Conservation (phyloP, 1,140 invertebrate genomes). For the Drosophila bocki region DNA sequence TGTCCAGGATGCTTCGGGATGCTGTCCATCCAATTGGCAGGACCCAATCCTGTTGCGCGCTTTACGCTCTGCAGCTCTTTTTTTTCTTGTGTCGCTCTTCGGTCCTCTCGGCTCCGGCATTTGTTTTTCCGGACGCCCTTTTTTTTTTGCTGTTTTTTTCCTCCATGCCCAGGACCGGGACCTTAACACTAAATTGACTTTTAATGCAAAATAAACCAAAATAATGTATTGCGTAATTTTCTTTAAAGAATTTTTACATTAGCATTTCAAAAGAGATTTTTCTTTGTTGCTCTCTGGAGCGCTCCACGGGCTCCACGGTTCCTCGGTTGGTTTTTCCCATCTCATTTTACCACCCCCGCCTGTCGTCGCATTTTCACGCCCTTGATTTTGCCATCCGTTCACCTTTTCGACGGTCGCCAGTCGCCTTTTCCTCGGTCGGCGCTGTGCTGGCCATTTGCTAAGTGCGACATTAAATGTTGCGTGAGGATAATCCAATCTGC, state of each 20-base stretch:
- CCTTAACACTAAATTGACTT: constrained; percentile 83
- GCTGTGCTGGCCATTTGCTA: constrained; percentile 53
- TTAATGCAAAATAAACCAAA: constrained; percentile 84
- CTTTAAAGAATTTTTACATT: constrained; percentile 84
- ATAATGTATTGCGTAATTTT: constrained; percentile 84
- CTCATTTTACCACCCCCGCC: constrained; percentile 17
- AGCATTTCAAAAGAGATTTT: constrained; percentile 83
- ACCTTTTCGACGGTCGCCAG: constrained; percentile 17
- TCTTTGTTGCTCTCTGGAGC: constrained; percentile 60
- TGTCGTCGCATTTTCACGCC: constrained; percentile 54
- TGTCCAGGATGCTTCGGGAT: constrained; percentile 32
- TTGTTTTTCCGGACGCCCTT: constrained; percentile 61
- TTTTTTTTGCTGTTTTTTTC: constrained; percentile 40
- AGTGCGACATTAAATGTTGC: constrained; percentile 83
- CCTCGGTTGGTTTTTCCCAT: constrained; percentile 38
- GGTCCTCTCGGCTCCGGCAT: constrained; percentile 28
- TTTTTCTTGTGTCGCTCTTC: constrained; percentile 19
- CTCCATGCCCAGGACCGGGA: constrained; percentile 13
- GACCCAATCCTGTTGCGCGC: constrained; percentile 75
- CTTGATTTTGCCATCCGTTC: constrained; percentile 46
- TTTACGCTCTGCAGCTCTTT: constrained; percentile 70
- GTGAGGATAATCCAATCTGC: constrained; percentile 83
- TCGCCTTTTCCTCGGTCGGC: constrained; percentile 1
- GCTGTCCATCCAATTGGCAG: constrained; percentile 26
- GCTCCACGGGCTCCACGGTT: constrained; percentile 6